Evolutionary conservation across 1,140 invertebrate species (phyloP).

Genomic region (Aphaenogaster ashmeadi): DNA sequence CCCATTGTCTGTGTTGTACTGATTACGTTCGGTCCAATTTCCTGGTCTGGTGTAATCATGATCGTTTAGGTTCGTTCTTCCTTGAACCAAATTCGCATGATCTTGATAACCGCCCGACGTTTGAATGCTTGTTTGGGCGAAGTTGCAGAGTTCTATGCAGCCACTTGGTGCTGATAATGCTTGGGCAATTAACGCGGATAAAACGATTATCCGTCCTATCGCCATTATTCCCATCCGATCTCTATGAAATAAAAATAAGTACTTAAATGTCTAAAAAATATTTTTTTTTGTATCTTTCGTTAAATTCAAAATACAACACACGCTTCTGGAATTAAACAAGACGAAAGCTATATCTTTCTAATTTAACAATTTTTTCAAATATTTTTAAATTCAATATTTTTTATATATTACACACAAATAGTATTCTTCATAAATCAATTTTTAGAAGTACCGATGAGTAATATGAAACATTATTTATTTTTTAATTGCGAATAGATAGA

Average conservation of each 20-base stretch:
- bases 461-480: background rate
- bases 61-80: conserved; percentile 46
- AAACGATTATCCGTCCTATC: conserved; percentile 64
- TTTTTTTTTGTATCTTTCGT: background rate
- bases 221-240: conserved; percentile 64
- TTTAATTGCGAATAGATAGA: background rate
- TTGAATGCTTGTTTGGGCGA: conserved; percentile 23
- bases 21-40: conserved; percentile 79
- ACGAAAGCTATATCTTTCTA: background rate
- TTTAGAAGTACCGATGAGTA: background rate
- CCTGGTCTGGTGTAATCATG: conserved; percentile 74
- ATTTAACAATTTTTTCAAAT: background rate
- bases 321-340: background rate
- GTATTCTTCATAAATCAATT: background rate
- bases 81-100: conserved; percentile 45
- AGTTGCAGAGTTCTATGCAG: conserved; percentile 75
- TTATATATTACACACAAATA: background rate
- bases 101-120: conserved; percentile 29
- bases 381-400: background rate
- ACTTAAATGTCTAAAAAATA: conserved; percentile 13
- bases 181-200: conserved; percentile 67
- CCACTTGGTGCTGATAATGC: conserved; percentile 74
- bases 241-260: conserved; percentile 66
- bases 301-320: background rate
- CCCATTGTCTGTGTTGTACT: conserved; percentile 73